Base-by-base conservation (phyloP, 2,113 vertebrate species). In the Egretta garzetta region DNA sequence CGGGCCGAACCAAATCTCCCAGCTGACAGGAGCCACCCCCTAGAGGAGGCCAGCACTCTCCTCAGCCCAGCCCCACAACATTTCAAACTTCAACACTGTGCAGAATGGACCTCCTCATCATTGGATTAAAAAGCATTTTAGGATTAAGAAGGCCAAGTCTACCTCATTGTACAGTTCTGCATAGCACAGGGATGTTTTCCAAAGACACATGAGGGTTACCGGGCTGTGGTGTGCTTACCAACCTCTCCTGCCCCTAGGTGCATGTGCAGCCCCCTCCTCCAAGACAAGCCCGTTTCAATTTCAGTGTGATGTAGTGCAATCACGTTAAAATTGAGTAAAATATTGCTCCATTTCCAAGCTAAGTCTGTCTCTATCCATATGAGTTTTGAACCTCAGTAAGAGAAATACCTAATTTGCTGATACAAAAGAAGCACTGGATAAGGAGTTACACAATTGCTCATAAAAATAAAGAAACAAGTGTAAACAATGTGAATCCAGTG, bases 191-290 rank as follows among this genome's bases (percentile, higher is more conserved):
- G 53, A 5, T 18, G 13, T 37, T 76, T 80, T 49, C 58, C 33
- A 64, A 86, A 59, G 11, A 5, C 4, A 28, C 0, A 1, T 5
- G 16, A 75, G 4, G 56, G 7, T 52, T 56, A 64, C 26, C 26
- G 37, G 28, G 30, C 39, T 80, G 33, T 14, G 41, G 4, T 41
- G 55, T 21, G 41, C 35, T 52, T 49, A 27, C 5, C 70, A 66
- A 8, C 12, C 32, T 68, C 5, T 21, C 26, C 17, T 15, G 32
- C 4, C 6, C 7, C 6, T 0, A 6, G 0, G 0, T 20, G 20
- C 8, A 13, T 10, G 6, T 18, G 39, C 35, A 22, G 1, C 4
- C 37, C 35, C 11, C 33, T 35, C 33, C 64, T 16, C 24, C n/a
- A 47, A 22, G 14, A 70, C 8, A 32, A 68, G 27, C 18, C 18